Conservation (phyloP, 1,140 invertebrate genomes). For the Drosophila pachea region DNA sequence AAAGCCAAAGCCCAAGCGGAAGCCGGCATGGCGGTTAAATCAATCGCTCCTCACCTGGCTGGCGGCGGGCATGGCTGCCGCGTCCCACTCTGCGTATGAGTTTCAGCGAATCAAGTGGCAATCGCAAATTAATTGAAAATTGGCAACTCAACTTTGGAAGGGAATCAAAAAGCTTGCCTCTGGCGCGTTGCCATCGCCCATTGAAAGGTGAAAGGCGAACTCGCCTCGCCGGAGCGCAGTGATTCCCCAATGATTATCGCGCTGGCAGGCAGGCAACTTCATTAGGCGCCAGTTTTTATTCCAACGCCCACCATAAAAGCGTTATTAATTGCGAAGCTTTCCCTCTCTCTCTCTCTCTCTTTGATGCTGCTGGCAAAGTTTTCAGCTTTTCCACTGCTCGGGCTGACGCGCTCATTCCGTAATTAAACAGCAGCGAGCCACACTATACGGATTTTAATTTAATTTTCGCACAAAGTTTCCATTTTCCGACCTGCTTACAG, state of each 20-base stretch:
- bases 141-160: conserved; percentile 8
- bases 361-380: conserved; percentile 8
- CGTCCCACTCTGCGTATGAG: conserved; percentile 5
- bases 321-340: conserved; percentile 20
- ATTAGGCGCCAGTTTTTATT: conserved; percentile 21
- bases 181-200: conserved; percentile 18
- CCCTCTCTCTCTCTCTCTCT: background rate
- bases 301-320: background rate
- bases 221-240: background rate
- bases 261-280: conserved; percentile 37
- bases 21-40: too few relatives aligned
- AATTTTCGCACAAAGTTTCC: conserved; percentile 54
- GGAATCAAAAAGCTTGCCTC: conserved; percentile 14
- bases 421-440: background rate
- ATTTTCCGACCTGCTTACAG: conserved; percentile 17
- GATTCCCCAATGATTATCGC: conserved; percentile 36
- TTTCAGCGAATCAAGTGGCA: conserved; percentile 41
- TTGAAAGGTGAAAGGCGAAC: too few relatives aligned
- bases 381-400: conserved; percentile 18
- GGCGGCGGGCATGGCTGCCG: too few relatives aligned
- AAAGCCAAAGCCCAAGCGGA: too few relatives aligned
- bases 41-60: background rate
- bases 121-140: conserved; percentile 45
- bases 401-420: conserved; percentile 29
- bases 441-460: conserved; percentile 43